phyloP scores from a whole-genome alignment of 1,140 invertebrate genomes.

The Psilanteris sp. region DNA sequence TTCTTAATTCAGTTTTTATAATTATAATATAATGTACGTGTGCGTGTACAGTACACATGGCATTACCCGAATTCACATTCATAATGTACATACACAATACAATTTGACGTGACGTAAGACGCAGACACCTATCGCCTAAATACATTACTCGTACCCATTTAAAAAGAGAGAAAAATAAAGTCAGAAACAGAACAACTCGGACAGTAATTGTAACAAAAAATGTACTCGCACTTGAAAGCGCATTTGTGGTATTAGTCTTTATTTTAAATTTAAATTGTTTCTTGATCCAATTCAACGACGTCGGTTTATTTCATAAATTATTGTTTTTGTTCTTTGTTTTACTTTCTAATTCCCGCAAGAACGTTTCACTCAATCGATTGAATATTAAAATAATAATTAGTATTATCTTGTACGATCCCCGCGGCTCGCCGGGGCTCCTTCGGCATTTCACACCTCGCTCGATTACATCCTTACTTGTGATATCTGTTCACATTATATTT shows the following conservation, averaged over 20 bases:
- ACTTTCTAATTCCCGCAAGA: conserved; percentile 58
- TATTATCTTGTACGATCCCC: conserved; percentile 76
- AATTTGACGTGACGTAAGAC: conserved; percentile 55
- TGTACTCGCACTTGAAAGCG: conserved; percentile 27
- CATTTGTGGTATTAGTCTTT: conserved; percentile 9
- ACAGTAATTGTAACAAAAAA: conserved; percentile 47
- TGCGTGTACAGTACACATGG: conserved; percentile 60
- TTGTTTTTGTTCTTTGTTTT: conserved; percentile 43
- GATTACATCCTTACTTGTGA: conserved; percentile 18
- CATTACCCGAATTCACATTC: conserved; percentile 49
- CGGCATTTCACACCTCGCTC: conserved; percentile 35
- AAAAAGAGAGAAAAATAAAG: conserved; percentile 35
- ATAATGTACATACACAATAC: conserved; percentile 60
- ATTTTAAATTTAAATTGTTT: conserved; percentile 24
- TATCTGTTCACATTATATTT: conserved; percentile 12
- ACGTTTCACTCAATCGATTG: conserved; percentile 70
- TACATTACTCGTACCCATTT: conserved; percentile 28
- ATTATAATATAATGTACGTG: too few species aligned
- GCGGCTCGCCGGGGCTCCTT: conserved; percentile 68
- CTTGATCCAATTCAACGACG: conserved; percentile 36
- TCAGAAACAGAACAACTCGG: conserved; percentile 16
- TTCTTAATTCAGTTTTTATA: too few species aligned
- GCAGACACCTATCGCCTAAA: conserved; percentile 51
- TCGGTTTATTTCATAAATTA: conserved; percentile 35
- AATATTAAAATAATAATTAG: conserved; percentile 76